Evolutionary conservation across 2,888 invertebrate genomes (phyloP).

Genomic region (Gymnocheta viridis): DNA sequence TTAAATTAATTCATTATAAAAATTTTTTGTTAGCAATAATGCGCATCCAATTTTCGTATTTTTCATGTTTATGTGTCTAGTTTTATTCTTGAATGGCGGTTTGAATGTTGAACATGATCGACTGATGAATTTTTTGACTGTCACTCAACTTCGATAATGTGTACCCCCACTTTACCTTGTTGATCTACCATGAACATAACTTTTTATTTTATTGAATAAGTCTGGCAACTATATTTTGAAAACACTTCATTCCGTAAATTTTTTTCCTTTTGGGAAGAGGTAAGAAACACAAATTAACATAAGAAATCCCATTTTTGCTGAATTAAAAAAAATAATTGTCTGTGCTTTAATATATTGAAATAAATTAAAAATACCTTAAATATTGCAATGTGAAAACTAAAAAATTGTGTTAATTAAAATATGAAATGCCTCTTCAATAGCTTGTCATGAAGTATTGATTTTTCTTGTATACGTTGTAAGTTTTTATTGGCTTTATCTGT

Average conservation of each 20-base stretch:
- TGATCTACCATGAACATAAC: too few species aligned
- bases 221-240: background rate
- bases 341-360: too few species aligned
- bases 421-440: background rate
- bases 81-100: too few species aligned
- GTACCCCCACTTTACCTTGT: too few species aligned
- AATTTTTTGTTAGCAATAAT: too few species aligned
- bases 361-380: background rate
- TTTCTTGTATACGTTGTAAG: constrained; percentile 61
- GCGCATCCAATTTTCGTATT: too few species aligned
- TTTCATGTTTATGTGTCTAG: too few species aligned
- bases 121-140: too few species aligned
- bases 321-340: background rate
- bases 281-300: too few species aligned
- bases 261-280: constrained; percentile 48
- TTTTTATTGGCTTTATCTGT: constrained; percentile 39
- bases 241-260: constrained; percentile 51
- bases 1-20: too few species aligned
- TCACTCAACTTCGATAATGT: too few species aligned
- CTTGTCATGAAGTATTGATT: constrained; percentile 43
- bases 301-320: background rate
- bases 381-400: background rate
- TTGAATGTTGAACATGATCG: too few species aligned
- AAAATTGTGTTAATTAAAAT: background rate
- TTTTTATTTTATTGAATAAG: background rate